Percentiles rank a stretch among this genome's conserved stretches.
Evolutionary conservation across 1,140 invertebrate genomes (phyloP).

Genomic region (Bombyx mori): ASM3026992v2 NC_085130.1:7927001-7927500

Average conservation of each 20-base stretch:
- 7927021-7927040: slow-evolving; percentile 52
- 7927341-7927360: slow-evolving; percentile 37
- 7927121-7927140: slow-evolving; percentile 24
- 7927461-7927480: too few species aligned
- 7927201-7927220: slow-evolving; percentile 9
- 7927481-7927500: too few species aligned
- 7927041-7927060: slow-evolving; percentile 58
- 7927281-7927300: slow-evolving; percentile 48
- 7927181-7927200: not conserved
- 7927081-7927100: slow-evolving; percentile 1
- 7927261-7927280: slow-evolving; percentile 65
- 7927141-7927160: slow-evolving; percentile 16
- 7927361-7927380: not conserved
- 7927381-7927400: too few species aligned
- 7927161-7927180: slow-evolving; percentile 12
- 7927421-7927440: too few species aligned
- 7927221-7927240: slow-evolving; percentile 46
- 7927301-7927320: slow-evolving; percentile 62
- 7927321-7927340: slow-evolving; percentile 47
- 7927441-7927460: too few species aligned
- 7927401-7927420: too few species aligned
- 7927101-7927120: slow-evolving; percentile 6
- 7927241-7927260: slow-evolving; percentile 43
- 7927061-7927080: slow-evolving; percentile 36
- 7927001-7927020: slow-evolving; percentile 41